A percentile compares a stretch with the other conserved stretches of the same genome.
Conservation (phyloP, 2,888 invertebrate genomes). For the Anthophora plumipes region DNA sequence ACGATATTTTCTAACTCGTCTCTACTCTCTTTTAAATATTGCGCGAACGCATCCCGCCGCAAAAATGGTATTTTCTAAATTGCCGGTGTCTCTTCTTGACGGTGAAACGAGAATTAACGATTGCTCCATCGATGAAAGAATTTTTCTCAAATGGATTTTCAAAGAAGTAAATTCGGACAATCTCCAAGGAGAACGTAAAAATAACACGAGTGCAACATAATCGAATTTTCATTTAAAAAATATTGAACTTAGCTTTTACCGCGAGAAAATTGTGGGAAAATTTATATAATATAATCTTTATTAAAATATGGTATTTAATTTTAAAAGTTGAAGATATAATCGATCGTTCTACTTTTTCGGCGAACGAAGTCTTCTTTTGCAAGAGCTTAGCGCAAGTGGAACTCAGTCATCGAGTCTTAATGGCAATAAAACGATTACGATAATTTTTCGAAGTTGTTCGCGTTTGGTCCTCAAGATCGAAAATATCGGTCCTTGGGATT, state of each 20-base stretch:
- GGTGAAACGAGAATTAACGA: neutral
- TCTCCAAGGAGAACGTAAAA: neutral
- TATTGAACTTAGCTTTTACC: neutral
- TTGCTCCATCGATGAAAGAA: neutral
- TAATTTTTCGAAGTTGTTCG: too few relatives aligned
- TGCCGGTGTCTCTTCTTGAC: neutral
- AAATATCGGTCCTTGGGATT: too few relatives aligned
- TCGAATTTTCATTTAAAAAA: neutral
- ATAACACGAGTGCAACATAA: neutral
- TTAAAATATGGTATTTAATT: constrained; percentile 1
- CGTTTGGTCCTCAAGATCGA: too few relatives aligned
- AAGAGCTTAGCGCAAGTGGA: too few relatives aligned
- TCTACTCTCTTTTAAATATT: constrained; percentile 33
- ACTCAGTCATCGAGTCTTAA: too few relatives aligned
- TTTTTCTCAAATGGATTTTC: neutral
- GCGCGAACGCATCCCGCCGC: constrained; percentile 8
- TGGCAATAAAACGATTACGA: too few relatives aligned
- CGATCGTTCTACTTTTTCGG: neutral
- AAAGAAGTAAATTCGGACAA: neutral
- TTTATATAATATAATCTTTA: neutral
- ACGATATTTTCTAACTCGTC: constrained; percentile 28
- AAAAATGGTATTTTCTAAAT: constrained; percentile 14
- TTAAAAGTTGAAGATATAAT: neutral
- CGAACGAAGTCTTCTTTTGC: neutral
- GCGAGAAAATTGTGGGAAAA: too few relatives aligned